Conservation (phyloP, 1,140 invertebrate genomes). For the Neodiprion pinetum region DNA sequence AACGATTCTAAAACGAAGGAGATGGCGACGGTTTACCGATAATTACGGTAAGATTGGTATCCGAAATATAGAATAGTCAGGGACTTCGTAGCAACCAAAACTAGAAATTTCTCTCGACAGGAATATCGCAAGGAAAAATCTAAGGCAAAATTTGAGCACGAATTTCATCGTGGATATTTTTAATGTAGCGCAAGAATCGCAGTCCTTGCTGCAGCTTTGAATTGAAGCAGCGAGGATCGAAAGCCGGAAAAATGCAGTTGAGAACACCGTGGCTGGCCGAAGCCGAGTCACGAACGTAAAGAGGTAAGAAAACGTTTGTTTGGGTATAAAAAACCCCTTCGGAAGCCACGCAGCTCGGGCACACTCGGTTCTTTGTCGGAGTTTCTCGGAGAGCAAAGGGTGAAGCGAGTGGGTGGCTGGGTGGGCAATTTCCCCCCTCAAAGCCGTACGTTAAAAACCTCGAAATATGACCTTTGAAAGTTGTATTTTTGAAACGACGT, state of each 20-base stretch:
- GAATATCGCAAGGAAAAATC: too few species aligned
- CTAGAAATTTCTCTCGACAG: too few species aligned
- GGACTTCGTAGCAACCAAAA: too few species aligned
- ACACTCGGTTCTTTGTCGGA: constrained; percentile 19
- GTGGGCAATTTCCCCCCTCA: neutral
- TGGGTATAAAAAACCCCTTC: constrained; percentile 32
- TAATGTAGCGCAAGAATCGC: too few species aligned
- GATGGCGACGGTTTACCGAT: too few species aligned
- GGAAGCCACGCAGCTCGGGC: constrained; percentile 25
- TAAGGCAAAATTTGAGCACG: too few species aligned
- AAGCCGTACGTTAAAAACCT: neutral
- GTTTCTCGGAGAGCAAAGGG: neutral
- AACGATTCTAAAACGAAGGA: too few species aligned
- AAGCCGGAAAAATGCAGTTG: neutral
- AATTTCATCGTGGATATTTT: too few species aligned
- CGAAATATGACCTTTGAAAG: neutral
- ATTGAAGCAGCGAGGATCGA: too few species aligned
- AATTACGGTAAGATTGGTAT: too few species aligned
- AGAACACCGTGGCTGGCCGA: constrained; percentile 14
- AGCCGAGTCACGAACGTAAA: constrained; percentile 14
- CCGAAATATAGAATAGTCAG: too few species aligned
- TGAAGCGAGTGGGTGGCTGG: neutral
- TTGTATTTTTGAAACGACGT: neutral
- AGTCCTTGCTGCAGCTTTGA: too few species aligned
- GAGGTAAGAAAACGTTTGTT: constrained; percentile 33